Conservation (phyloP, 2,113 vertebrate genomes). For the Terrapene triunguis region DNA sequence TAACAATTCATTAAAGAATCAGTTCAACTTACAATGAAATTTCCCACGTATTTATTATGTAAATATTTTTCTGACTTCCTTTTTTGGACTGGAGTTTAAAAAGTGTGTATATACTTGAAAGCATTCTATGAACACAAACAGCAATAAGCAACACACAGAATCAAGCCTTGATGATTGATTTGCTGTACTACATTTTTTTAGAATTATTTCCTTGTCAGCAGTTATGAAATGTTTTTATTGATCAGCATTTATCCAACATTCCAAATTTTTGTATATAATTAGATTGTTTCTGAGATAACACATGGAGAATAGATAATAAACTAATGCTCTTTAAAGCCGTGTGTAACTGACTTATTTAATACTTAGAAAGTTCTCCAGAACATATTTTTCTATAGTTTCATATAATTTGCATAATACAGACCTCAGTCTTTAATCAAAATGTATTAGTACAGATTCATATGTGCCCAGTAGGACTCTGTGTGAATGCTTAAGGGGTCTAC, state of each 20-base stretch:
- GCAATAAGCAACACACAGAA: conserved; percentile 91
- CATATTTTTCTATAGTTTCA: not conserved
- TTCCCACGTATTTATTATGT: conserved; percentile 82
- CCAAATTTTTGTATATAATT: conserved; percentile 95
- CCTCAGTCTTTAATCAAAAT: not conserved
- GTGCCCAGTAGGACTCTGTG: not conserved
- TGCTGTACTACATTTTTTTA: conserved; percentile 83
- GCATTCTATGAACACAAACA: conserved; percentile 86
- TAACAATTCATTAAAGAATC: conserved; percentile 73
- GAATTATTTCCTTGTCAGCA: conserved; percentile 81
- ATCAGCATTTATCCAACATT: conserved; percentile 92
- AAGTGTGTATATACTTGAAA: conserved; percentile 88
- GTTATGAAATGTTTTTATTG: conserved; percentile 82
- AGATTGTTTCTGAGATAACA: conserved; percentile 91
- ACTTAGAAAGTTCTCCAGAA: conserved; percentile 42
- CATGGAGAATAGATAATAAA: conserved; percentile 92
- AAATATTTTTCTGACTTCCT: conserved; percentile 83
- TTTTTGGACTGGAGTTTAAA: conserved; percentile 79
- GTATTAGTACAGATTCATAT: not conserved
- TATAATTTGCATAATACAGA: not conserved
- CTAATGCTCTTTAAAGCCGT: conserved; percentile 88
- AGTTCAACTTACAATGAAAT: conserved; percentile 71
- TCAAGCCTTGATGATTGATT: conserved; percentile 79
- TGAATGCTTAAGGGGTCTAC: accelerated
- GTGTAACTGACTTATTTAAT: conserved; percentile 69